Percentiles rank a stretch among this genome's conserved stretches.
phyloP scores from a whole-genome alignment of 2,888 invertebrate species.

The Drosophila cyrtoloma region DNA sequence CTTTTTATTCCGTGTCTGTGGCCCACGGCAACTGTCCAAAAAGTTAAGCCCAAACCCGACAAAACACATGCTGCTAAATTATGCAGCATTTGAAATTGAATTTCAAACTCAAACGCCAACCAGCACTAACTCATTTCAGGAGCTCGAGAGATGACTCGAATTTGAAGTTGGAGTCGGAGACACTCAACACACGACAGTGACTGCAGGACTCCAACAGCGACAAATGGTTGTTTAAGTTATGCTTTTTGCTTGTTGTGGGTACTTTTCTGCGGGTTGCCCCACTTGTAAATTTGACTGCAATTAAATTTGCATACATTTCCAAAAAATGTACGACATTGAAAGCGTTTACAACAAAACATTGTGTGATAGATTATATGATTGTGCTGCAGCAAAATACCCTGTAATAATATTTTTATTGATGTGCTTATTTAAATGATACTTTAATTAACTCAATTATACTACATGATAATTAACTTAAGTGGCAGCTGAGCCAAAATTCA shows the following conservation, averaged over 20 bases:
- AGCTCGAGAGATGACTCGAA: constrained; percentile 19
- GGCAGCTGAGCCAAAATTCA: background rate
- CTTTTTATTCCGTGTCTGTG: constrained; percentile 53
- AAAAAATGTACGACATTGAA: constrained; percentile 62
- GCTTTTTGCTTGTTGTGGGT: constrained; percentile 41
- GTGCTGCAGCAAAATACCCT: constrained; percentile 6
- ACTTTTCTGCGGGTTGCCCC: constrained; percentile 46
- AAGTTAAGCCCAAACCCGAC: constrained; percentile 20
- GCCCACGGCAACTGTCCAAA: constrained; percentile 33
- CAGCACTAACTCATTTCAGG: constrained; percentile 73
- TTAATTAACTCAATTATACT: background rate
- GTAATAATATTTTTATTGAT: background rate
- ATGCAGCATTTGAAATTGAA: constrained; percentile 79
- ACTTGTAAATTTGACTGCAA: constrained; percentile 75
- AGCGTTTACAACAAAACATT: constrained; percentile 32
- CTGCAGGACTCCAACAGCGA: constrained; percentile 35
- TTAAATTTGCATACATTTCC: constrained; percentile 81
- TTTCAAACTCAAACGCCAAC: constrained; percentile 61
- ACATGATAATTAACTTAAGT: background rate
- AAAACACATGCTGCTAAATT: constrained; percentile 71
- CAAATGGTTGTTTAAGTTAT: constrained; percentile 77
- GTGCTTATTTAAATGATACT: background rate
- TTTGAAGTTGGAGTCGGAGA: background rate
- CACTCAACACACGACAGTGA: background rate
- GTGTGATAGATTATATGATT: background rate